These are phyloP conservation scores for Rhopalosiphum padi DNA, from an alignment of 1,140 invertebrate species.

Conservation along the genomic window DNA sequence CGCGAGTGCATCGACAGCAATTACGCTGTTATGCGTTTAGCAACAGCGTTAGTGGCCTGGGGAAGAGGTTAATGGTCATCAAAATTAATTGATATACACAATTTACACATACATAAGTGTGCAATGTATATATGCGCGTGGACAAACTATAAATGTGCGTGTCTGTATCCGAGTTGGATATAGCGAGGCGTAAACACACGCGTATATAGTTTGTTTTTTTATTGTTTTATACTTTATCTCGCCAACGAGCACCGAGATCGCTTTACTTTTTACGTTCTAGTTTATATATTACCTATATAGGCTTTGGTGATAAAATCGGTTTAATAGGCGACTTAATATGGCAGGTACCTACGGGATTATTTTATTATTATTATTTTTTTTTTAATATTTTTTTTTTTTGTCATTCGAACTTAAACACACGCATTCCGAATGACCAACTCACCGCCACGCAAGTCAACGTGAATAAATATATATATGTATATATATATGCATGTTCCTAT, in stretches of 20 bases:
- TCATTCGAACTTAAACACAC: background rate
- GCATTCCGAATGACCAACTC: background rate
- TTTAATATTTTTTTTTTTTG: background rate
- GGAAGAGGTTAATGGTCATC: background rate
- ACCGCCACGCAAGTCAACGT: background rate
- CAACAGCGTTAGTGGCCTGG: background rate
- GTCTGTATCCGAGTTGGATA: background rate
- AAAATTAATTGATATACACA: background rate
- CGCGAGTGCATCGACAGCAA: background rate
- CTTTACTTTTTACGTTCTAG: conserved; percentile 11
- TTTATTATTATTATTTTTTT: background rate
- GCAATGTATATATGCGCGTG: background rate
- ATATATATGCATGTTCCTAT: too few species aligned
- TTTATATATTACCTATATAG: background rate
- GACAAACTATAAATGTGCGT: conserved; percentile 15
- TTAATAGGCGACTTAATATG: conserved; percentile 1
- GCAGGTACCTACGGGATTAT: background rate
- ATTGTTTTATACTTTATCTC: background rate
- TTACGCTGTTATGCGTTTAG: background rate
- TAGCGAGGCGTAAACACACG: background rate
- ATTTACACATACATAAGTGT: conserved; percentile 13
- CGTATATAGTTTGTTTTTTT: background rate
- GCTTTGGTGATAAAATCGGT: background rate
- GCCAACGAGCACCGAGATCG: background rate
- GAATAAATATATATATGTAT: background rate